Percentiles rank a stretch among this genome's conserved stretches.
phyloP scores from a whole-genome alignment of 2,113 vertebrate species.

The Alces alces region DNA sequence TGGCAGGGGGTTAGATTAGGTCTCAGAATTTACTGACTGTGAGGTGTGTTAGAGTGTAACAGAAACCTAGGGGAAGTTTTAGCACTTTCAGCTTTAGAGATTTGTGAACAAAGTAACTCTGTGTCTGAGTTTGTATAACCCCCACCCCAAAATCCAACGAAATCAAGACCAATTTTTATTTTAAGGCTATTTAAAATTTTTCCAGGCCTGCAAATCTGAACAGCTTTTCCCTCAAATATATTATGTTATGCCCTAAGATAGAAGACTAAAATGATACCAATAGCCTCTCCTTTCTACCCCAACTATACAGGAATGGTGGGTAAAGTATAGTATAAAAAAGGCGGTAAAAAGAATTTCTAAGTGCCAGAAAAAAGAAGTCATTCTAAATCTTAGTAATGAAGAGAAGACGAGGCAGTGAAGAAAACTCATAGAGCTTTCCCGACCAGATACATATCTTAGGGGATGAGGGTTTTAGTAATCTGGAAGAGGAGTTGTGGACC shows the following conservation, averaged over 20 bases:
- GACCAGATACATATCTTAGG: neutral
- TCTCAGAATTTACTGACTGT: neutral
- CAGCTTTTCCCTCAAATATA: neutral
- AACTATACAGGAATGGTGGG: neutral
- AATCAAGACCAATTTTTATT: neutral
- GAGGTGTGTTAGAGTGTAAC: neutral
- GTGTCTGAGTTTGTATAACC: neutral
- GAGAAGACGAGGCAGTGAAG: neutral
- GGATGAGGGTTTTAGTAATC: neutral
- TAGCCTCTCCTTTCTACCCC: neutral
- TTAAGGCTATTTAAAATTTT: neutral
- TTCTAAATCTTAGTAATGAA: neutral
- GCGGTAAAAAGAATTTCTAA: neutral
- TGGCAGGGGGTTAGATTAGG: neutral
- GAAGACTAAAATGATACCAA: neutral
- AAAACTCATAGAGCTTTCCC: neutral
- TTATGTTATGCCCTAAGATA: neutral
- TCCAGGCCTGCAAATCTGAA: neutral
- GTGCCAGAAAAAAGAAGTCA: neutral
- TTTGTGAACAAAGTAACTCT: constrained; percentile 11
- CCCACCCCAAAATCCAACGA: neutral
- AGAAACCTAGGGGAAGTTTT: neutral
- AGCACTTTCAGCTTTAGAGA: neutral
- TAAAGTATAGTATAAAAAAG: neutral
- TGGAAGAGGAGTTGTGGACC: neutral